Conservation (phyloP, 2,888 invertebrate species). For the Microchrysa polita region DNA sequence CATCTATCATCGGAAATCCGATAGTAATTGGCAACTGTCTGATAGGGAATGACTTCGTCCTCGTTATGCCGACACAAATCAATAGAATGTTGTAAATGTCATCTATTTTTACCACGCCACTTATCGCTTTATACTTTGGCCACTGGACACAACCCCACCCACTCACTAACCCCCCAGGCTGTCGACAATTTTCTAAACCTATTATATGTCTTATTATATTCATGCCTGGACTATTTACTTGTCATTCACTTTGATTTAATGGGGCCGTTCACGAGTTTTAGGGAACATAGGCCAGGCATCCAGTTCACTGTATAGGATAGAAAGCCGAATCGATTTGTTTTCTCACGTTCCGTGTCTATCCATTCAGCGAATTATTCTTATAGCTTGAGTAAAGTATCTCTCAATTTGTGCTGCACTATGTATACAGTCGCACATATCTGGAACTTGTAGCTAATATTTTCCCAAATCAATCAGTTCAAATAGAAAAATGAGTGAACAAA, state of each 20-base stretch:
- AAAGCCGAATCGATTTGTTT: background rate
- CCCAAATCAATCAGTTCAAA: constrained; percentile 30
- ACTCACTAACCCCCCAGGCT: too few relatives aligned
- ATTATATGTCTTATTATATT: constrained; percentile 29
- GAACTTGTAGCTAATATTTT: constrained; percentile 19
- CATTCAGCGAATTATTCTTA: background rate
- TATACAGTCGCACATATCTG: constrained; percentile 10
- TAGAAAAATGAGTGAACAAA: background rate
- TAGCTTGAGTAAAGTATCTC: background rate
- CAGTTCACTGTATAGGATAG: constrained; percentile 1
- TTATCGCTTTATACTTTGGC: background rate
- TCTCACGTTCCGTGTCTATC: background rate
- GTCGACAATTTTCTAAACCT: background rate
- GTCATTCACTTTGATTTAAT: constrained; percentile 30
- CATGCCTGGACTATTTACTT: background rate
- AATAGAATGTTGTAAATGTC: constrained; percentile 11
- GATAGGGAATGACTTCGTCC: too few relatives aligned
- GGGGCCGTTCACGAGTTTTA: constrained; percentile 11
- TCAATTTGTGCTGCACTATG: background rate
- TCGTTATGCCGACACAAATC: too few relatives aligned
- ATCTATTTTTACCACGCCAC: constrained; percentile 15
- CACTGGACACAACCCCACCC: background rate
- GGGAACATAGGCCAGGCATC: background rate
- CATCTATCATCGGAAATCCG: too few relatives aligned
- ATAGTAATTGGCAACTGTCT: too few relatives aligned